Base-by-base conservation (phyloP, 2,113 vertebrate genomes). In the Misgurnus mizolepis region DNA sequence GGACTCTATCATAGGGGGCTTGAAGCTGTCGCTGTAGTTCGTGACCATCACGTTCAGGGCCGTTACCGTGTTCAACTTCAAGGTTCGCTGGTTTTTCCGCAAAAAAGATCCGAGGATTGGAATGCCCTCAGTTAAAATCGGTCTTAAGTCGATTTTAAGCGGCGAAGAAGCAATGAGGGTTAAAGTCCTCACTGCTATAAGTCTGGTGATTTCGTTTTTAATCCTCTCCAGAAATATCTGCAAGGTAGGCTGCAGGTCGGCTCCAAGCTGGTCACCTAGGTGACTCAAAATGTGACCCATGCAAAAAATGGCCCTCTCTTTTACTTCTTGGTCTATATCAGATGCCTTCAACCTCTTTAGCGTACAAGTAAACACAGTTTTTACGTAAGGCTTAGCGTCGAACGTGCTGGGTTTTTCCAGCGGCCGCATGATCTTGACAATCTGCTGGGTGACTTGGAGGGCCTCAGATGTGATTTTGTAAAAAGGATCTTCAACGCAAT, bases 311-410 rank as follows among this genome's bases (percentile, higher is more conserved):
- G 96, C 96, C n/a, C 94, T 89, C 76, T 98, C 97, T 81, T 98
- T 97, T 62, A 98, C 96, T 84, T 98, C 96, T 90, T 98, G 97
- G 89, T 98, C 97, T 0, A 98, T 96, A 90, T 98, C 96, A 1
- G 96, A 93, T 0, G 97, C 95, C 67, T 95, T 95, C 79, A 98
- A 92, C 64, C 95, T 90, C 79, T 94, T 94, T 84, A 96, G 84
- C 6, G 93, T 96, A 4, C 86, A 91, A 0, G 88, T 58, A 34
- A 96, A 96, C 74, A 98, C 82, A 68, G 95, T 93, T 81, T 87
- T 93, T 34, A 96, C 81, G 0, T 95, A 96, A 0, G 94, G 94
- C 64, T 92, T 93, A 0, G 93, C 91, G 40, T 97, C 93, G 11
- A 96, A 94, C 0, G 58, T 11, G 45, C 79, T 82, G 2, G 87